Evolutionary conservation across 1,140 invertebrate species (phyloP), one percentile per base, ranked within the genome.

Genomic region (Asobara japonica): DNA sequence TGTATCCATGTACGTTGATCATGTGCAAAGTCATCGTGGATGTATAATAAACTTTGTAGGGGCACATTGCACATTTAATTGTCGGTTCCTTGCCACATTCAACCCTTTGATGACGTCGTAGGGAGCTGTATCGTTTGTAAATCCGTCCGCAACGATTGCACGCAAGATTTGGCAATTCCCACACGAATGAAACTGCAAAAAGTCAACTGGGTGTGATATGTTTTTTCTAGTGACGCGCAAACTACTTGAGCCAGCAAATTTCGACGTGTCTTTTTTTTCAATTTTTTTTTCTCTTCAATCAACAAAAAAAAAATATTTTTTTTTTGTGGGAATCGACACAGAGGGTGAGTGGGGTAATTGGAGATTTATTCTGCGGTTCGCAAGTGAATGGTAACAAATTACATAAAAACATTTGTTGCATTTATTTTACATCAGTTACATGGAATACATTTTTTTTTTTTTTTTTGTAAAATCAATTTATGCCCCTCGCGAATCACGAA

Each of bases 1-100:
- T 71, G 61, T 48, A 75, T 65, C 69, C 73, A 62, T 79, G 67
- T 74, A 82, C 36, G 82, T 75, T 77, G 68, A 69, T 73, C 48
- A 74, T 72, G 18, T 75, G 72, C 33, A 65, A 68, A 18, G 64
- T 67, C 18, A 78, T 69, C 51, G 76, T 76, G 10, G 73, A 79
- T 16, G 79, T 76, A 45, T 82, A 84, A 72, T 81, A 81, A 36
- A 79, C 76, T 71, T 83, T 84, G 48, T 79, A 75, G 38, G 76
- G 78, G 74, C 85, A 86, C 38, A 80, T 76, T 1, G 79, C 76
- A 48, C 84, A 86, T 18, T 80, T 74, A 71, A 84, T 84, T 65
- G 79, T 76, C 10, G 84, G 83, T 65, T 82, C 78, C 27, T 83
- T 81, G 18, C 84, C 83, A 68, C 85, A 87, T 74, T 86, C 86